Percentiles rank a stretch among this genome's conserved stretches.
These are phyloP conservation scores for Cheirogaleus medius DNA, from an alignment of 2,113 vertebrate species.

Conservation along the genomic window DNA sequence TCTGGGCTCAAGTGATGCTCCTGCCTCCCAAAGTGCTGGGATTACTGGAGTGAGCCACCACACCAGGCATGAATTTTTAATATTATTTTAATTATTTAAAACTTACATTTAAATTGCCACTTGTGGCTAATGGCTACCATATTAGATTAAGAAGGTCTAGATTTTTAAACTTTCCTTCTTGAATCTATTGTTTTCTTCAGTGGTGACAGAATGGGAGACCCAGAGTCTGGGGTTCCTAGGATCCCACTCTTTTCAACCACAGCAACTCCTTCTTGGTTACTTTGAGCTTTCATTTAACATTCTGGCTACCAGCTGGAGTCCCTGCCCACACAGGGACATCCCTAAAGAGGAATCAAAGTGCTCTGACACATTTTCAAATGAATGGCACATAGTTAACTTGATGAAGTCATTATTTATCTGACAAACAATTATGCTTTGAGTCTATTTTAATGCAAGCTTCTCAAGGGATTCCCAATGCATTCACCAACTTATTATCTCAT, in stretches of 20 bases:
- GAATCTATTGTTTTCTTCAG: background rate
- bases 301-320: background rate
- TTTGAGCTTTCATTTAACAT: background rate
- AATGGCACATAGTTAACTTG: background rate
- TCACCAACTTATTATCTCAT: conserved; percentile 28
- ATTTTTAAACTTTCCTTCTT: background rate
- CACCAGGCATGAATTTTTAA: background rate
- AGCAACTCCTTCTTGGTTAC: background rate
- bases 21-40: too few species aligned
- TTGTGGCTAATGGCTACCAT: background rate
- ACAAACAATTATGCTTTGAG: conserved; percentile 14
- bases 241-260: background rate
- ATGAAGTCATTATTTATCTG: conserved; percentile 32
- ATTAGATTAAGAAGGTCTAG: background rate
- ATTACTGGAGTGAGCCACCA: too few species aligned
- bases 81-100: background rate
- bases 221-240: background rate
- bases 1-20: too few species aligned
- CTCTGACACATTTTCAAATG: background rate
- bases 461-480: background rate
- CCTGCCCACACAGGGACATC: background rate
- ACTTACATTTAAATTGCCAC: background rate
- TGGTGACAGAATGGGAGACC: background rate
- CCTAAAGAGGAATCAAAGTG: background rate
- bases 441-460: conserved; percentile 16